These are phyloP conservation scores for Saimiri boliviensis DNA, from an alignment of 2,113 vertebrate genomes.

Conservation along the genomic window DNA sequence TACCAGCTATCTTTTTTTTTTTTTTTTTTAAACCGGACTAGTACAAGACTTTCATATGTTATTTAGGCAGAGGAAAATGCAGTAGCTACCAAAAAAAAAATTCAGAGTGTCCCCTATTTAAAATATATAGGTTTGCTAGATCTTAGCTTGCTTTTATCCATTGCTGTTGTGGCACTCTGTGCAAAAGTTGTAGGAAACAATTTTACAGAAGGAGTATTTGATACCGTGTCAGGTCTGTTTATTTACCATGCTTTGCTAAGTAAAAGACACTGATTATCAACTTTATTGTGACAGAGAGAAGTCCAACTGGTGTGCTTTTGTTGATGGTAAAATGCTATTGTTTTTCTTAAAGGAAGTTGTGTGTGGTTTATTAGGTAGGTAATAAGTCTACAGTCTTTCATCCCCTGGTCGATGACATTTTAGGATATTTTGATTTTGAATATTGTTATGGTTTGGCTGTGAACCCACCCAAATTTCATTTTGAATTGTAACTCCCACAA, in stretches of 20 bases:
- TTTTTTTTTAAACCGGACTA: too few species aligned
- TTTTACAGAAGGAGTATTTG: background rate
- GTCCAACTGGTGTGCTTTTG: background rate
- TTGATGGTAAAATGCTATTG: background rate
- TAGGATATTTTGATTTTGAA: background rate
- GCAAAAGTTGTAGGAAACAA: background rate
- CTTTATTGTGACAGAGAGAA: background rate
- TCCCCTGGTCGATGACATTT: background rate
- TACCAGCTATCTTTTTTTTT: too few species aligned
- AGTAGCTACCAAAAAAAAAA: background rate
- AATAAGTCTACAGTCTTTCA: background rate
- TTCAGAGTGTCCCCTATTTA: constrained; percentile 28
- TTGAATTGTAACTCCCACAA: too few species aligned
- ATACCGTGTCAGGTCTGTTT: background rate
- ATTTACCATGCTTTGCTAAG: background rate
- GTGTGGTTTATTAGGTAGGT: background rate
- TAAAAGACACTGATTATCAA: background rate
- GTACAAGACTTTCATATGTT: background rate
- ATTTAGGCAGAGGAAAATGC: background rate
- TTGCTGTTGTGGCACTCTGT: background rate
- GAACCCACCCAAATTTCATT: too few species aligned
- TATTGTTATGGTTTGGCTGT: too few species aligned
- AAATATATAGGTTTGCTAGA: background rate
- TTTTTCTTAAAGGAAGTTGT: background rate
- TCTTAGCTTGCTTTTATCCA: background rate